Conservation (phyloP, 92 coral and sea anemone species). For the Desmophyllum pertusum region DNA sequence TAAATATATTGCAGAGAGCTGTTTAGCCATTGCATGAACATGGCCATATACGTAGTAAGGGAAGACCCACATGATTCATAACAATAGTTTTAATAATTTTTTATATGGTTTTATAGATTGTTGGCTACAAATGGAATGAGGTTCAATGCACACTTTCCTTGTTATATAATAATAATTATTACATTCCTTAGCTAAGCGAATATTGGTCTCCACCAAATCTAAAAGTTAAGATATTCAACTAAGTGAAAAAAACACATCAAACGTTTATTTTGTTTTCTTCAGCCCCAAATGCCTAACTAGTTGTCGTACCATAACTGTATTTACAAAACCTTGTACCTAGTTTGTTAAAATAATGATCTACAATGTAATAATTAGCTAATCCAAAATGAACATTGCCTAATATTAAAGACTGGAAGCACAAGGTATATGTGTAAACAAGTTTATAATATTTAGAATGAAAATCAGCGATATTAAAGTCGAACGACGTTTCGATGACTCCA, state of each 20-base stretch:
- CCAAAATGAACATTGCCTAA: neutral
- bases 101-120: too few relatives aligned
- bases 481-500: too few relatives aligned
- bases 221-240: neutral
- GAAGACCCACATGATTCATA: neutral
- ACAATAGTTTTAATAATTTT: neutral
- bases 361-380: too few relatives aligned
- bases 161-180: too few relatives aligned
- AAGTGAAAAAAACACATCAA: neutral
- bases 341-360: neutral
- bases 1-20: neutral
- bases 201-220: neutral
- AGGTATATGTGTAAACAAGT: too few relatives aligned
- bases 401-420: too few relatives aligned
- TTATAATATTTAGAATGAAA: too few relatives aligned
- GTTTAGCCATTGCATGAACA: neutral
- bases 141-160: neutral
- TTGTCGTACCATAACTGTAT: neutral
- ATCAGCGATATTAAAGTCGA: too few relatives aligned
- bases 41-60: neutral
- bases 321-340: neutral
- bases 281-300: neutral
- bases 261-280: neutral
- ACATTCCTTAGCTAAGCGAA: neutral
- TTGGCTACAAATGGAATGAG: neutral